phyloP scores from a whole-genome alignment of 2,113 vertebrate genomes.

The Cochlearius cochlearius region DNA sequence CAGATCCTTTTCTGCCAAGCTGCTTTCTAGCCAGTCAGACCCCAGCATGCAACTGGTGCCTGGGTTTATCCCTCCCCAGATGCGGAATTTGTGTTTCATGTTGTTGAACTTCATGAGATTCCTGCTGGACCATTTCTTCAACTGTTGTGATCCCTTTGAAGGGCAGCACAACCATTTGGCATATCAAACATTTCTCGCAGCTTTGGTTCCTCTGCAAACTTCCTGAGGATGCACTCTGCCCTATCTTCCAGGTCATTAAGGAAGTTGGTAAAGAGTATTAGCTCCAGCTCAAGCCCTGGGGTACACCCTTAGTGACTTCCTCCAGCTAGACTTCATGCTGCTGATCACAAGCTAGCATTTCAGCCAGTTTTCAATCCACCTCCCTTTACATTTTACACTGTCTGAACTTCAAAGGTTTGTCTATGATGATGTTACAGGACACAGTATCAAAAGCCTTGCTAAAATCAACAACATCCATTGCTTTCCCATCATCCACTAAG shows the following conservation, averaged over 20 bases:
- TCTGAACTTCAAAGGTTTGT: background rate
- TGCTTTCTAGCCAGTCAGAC: background rate
- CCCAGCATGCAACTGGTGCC: background rate
- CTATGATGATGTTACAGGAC: background rate
- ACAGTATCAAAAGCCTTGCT: background rate
- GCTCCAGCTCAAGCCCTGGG: background rate
- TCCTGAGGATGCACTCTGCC: background rate
- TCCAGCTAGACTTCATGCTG: background rate
- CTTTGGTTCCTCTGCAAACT: background rate
- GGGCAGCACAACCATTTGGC: background rate
- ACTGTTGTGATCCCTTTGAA: background rate
- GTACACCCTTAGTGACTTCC: background rate
- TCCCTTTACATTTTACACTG: background rate
- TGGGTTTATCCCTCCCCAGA: background rate
- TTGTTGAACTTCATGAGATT: background rate
- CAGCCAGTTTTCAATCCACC: background rate
- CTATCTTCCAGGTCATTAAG: background rate
- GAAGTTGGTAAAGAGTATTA: background rate
- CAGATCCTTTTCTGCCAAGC: background rate
- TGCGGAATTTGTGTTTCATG: background rate
- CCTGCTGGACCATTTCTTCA: background rate
- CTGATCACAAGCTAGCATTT: background rate
- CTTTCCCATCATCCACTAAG: background rate
- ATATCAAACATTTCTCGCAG: background rate
- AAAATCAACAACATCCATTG: background rate